These are phyloP conservation scores for Drosophila subquinaria DNA, from an alignment of 2,888 invertebrate genomes.

Conservation along the genomic window DNA sequence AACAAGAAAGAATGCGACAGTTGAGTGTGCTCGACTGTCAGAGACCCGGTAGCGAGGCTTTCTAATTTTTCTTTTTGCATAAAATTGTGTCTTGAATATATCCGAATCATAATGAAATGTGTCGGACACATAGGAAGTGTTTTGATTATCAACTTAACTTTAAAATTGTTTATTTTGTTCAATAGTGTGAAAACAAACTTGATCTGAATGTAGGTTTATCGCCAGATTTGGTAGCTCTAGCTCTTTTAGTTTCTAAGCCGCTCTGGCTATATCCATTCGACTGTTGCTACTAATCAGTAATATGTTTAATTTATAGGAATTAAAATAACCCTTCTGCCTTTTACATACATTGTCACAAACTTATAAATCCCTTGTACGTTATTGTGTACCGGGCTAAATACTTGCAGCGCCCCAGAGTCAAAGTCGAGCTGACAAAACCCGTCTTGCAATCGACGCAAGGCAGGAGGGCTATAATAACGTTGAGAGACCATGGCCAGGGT, in stretches of 20 bases:
- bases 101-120: not conserved
- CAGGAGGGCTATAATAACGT: conserved; percentile 61
- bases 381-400: conserved; percentile 13
- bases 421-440: conserved; percentile 64
- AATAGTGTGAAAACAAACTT: too few species aligned
- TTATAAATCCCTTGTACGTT: not conserved
- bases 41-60: not conserved
- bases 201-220: too few species aligned
- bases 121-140: too few species aligned
- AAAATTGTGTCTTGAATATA: not conserved
- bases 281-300: too few species aligned
- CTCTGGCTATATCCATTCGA: too few species aligned
- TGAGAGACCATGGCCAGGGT: conserved; percentile 41
- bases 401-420: conserved; percentile 65
- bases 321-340: not conserved
- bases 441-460: conserved; percentile 33
- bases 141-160: too few species aligned
- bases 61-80: not conserved
- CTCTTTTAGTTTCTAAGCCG: too few species aligned
- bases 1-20: not conserved
- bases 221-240: too few species aligned
- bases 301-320: not conserved
- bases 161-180: too few species aligned
- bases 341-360: not conserved
- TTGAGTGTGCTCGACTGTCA: not conserved